Conservation (phyloP, 2,888 invertebrate species). For the Alentia gelatinosa region DNA sequence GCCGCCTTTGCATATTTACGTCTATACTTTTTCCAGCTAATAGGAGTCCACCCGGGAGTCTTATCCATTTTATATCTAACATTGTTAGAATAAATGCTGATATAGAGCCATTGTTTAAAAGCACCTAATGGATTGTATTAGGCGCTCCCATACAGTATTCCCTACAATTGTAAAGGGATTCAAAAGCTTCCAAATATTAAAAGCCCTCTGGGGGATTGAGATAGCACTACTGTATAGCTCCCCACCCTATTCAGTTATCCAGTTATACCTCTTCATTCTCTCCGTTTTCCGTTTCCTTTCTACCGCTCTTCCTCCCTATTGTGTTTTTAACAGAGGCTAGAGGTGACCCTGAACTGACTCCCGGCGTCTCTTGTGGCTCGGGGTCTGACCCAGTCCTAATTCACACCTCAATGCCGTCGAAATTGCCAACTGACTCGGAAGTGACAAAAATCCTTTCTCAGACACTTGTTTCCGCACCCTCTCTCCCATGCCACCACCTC, state of each 20-base stretch:
- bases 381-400: background rate
- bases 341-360: background rate
- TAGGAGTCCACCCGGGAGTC: background rate
- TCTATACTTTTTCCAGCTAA: background rate
- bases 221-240: no score
- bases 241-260: background rate
- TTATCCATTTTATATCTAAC: background rate
- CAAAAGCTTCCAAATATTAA: no score
- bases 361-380: background rate
- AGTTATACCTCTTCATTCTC: background rate
- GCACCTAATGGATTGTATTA: background rate
- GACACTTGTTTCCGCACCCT: constrained; percentile 4
- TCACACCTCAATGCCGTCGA: constrained; percentile 14
- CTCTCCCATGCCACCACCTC: background rate
- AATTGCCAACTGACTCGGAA: constrained; percentile 26
- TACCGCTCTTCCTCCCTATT: background rate
- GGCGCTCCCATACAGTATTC: background rate
- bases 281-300: background rate
- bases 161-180: no score
- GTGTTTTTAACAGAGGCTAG: background rate
- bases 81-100: background rate
- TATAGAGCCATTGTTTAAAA: background rate
- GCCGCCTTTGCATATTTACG: background rate
- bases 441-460: constrained; percentile 17
- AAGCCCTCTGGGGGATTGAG: no score